These are phyloP conservation scores for Parazoanthus darwini DNA, from an alignment of 92 coral and sea anemone genomes.

Conservation along the genomic window DNA sequence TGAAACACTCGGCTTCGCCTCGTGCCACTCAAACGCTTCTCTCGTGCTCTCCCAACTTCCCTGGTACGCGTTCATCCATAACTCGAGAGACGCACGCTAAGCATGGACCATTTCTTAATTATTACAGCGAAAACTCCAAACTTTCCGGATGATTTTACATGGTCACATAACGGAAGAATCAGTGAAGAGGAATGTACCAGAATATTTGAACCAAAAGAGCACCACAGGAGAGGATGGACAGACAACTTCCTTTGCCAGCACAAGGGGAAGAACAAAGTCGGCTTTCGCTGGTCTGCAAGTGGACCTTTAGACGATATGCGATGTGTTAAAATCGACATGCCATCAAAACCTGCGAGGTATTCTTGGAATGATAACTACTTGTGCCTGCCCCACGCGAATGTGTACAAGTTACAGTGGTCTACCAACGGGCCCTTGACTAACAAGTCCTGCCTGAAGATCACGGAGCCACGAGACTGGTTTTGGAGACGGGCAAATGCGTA, in stretches of 20 bases:
- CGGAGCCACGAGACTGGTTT: conserved; percentile 74
- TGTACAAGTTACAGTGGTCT: conserved; percentile 73
- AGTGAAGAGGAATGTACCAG: conserved; percentile 51
- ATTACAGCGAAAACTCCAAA: conserved; percentile 35
- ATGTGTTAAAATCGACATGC: conserved; percentile 46
- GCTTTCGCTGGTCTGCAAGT: conserved; percentile 64
- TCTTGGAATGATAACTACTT: conserved; percentile 67
- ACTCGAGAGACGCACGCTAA: no score
- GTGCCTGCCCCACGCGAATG: conserved; percentile 76
- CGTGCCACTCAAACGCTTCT: no score
- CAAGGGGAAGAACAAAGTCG: conserved; percentile 57
- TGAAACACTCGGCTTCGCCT: no score
- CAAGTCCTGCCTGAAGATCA: conserved; percentile 65
- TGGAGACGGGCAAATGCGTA: conserved; percentile 59
- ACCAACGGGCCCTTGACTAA: conserved; percentile 50
- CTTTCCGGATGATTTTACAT: conserved; percentile 56
- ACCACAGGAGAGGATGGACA: conserved; percentile 43
- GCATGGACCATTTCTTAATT: no score
- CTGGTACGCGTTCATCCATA: no score
- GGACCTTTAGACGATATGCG: conserved; percentile 54
- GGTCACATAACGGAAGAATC: conserved; percentile 30
- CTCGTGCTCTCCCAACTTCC: no score
- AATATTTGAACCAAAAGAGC: conserved; percentile 67
- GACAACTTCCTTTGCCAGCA: conserved; percentile 71
- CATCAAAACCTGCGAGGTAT: conserved; percentile 39